Evolutionary conservation across 2,888 invertebrate species (phyloP), one percentile per base, ranked within the genome.

Genomic region (Idaea straminata): DNA sequence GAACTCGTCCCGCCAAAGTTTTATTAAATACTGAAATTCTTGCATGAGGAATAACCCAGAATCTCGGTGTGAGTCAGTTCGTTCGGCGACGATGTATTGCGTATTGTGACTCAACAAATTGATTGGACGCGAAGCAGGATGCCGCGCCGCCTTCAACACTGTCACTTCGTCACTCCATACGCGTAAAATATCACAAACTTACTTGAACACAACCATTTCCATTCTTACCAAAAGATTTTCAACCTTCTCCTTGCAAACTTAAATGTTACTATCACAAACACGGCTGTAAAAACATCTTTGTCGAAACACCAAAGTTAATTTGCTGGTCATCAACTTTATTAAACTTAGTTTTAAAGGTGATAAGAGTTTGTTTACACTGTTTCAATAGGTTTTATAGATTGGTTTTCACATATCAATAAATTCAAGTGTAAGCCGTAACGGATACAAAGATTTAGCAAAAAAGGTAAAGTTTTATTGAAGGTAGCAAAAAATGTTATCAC

Each of bases 101-200:
- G 90, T 85, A 88, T 89, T 88, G 90, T 88, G 83, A 74, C 76
- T 73, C 82, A 83, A 91, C 91, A 91, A 92, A 91, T 91, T 91
- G 91, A 91, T 91, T 89, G 91, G 90, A 71, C 76, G 78, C 86
- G 83, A 82, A 87, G 85, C 85, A 87, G 74, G 83, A 81, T 76
- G 85, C 91, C 90, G 90, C 76, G 85, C 91, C 90, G 90, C 84
- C 87, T 83, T 79, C 80, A 80, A 83, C 85, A 84, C 83, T 86
- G 91, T 90, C 91, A 85, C 83, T 80, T 83, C 85, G 86, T 89
- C 89, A 89, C 88, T 83, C 88, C 84, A 82, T 83, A 82, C 80
- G 77, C 77, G 82, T 80, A 77, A 79, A 78, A 76, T 74, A 75
- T 69, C 69, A 74, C 79, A 73, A 80, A 76, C 70, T 68, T 70